phyloP scores from a whole-genome alignment of 2,113 vertebrate genomes.

The Corydoras maculifer region DNA sequence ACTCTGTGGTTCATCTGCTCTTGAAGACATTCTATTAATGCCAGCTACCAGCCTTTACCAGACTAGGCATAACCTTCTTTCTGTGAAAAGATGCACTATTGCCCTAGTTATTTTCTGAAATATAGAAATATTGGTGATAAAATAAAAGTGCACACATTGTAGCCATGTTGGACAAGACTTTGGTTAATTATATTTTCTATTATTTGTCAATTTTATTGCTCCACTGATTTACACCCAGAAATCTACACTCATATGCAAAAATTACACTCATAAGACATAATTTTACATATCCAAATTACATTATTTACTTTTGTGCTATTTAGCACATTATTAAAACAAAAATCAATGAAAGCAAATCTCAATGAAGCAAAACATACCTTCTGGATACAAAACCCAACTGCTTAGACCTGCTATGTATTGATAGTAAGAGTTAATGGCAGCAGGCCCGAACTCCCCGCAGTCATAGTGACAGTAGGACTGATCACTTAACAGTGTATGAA shows the following conservation, averaged over 20 bases:
- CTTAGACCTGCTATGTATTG: too few relatives aligned
- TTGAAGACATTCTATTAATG: slow-evolving; percentile 55
- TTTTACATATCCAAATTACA: too few relatives aligned
- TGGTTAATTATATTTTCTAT: background rate
- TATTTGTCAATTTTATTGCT: background rate
- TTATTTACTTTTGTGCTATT: too few relatives aligned
- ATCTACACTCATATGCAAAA: too few relatives aligned
- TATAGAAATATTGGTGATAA: background rate
- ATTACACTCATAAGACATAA: too few relatives aligned
- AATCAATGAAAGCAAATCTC: background rate
- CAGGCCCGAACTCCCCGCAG: slow-evolving; percentile 62
- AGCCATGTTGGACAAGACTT: background rate
- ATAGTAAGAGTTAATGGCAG: slow-evolving; percentile 42
- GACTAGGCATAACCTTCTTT: slow-evolving; percentile 26
- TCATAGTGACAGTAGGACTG: slow-evolving; percentile 63
- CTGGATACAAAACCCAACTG: background rate
- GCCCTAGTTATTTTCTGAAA: background rate
- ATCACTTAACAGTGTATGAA: slow-evolving; percentile 64
- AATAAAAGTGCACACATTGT: too few relatives aligned
- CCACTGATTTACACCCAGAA: too few relatives aligned
- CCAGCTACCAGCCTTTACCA: background rate
- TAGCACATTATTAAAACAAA: too few relatives aligned
- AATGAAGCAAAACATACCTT: background rate
- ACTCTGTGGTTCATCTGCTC: slow-evolving; percentile 52
- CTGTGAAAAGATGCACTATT: slow-evolving; percentile 6